Base-by-base conservation (phyloP, 2,888 invertebrate species). In the Portevinia maculata region DNA sequence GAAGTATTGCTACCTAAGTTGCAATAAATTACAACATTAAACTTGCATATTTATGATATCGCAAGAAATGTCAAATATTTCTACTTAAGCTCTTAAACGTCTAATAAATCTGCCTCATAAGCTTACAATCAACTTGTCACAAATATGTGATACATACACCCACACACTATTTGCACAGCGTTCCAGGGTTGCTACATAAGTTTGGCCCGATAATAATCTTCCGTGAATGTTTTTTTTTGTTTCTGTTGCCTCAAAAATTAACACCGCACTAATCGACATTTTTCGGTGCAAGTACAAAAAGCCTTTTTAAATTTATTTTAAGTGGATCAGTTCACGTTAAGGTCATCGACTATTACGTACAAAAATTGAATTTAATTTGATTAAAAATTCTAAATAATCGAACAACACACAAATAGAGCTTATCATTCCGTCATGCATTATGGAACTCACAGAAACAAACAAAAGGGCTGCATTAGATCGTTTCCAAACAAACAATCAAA, bases 321-420 rank as follows among this genome's bases (percentile, higher is more conserved):
- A 39, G 9, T 28, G 37, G 30, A 32, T 13, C 32, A 30, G 13
- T 59, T 59, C 50, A 71, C 44, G 44, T 46, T 46, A 53, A 53
- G 60, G 71, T 62, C 71, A 53, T 13, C 60, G 24, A 24, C 17
- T 37, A 37, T 28, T 37, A 50, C 13, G 17, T 28, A 52, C 19
- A 41, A 28, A 9, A 60, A 44, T 53, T 53, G 15, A 41, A 34
- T 53, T 71, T 34, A 37, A 53, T 71, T 71, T 62, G 44, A 71
- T 71, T 71, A 62, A 62, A 34, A 37, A 44, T 53, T 71, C 73
- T 73, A 67, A 79, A 67, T 79, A 74, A 67, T 57, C 64, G 48
- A 30, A 32, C 59, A 65, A 71, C 48, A 37, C 34, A 52, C 5
- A 41, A 41, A 4, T 6, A 19, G 37, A 21, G 73, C 65, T 79